Evolutionary conservation across 2,113 vertebrate species (phyloP).

Genomic region (Neodon shergylaensis): DNA sequence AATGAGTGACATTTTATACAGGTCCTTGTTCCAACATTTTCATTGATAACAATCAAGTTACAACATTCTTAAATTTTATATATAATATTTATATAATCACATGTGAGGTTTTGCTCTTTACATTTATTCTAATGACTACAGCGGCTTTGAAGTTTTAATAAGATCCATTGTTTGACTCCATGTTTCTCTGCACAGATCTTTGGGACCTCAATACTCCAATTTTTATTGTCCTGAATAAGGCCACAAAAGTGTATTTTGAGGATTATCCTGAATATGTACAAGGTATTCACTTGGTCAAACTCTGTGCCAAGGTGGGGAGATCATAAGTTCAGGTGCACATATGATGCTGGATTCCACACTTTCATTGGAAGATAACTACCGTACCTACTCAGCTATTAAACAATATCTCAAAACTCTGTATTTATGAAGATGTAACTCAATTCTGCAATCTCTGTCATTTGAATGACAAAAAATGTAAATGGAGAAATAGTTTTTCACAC

Average conservation of each 20-base stretch:
- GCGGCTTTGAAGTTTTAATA: not conserved
- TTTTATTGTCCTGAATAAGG: not conserved
- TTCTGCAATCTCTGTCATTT: not conserved
- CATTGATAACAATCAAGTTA: not conserved
- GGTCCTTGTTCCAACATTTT: not conserved
- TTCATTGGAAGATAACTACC: not conserved
- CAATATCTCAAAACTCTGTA: not conserved
- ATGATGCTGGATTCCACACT: not conserved
- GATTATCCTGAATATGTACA: not conserved
- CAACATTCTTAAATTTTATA: not conserved
- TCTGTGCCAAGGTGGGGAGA: not conserved
- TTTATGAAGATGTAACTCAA: not conserved
- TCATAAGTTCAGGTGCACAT: not conserved
- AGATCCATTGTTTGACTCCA: not conserved
- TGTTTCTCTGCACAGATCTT: not conserved
- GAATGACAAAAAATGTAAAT: not conserved
- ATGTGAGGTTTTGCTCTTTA: not conserved
- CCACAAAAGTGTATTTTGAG: not conserved
- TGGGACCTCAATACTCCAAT: not conserved
- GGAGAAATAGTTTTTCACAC: not conserved
- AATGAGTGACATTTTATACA: not conserved
- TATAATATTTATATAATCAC: not conserved
- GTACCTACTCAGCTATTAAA: not conserved
- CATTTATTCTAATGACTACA: conserved; percentile 6
- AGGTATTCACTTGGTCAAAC: not conserved